These are phyloP conservation scores for Himalopsyche tibetana DNA, from an alignment of 2,888 invertebrate species.

Conservation along the genomic window DNA sequence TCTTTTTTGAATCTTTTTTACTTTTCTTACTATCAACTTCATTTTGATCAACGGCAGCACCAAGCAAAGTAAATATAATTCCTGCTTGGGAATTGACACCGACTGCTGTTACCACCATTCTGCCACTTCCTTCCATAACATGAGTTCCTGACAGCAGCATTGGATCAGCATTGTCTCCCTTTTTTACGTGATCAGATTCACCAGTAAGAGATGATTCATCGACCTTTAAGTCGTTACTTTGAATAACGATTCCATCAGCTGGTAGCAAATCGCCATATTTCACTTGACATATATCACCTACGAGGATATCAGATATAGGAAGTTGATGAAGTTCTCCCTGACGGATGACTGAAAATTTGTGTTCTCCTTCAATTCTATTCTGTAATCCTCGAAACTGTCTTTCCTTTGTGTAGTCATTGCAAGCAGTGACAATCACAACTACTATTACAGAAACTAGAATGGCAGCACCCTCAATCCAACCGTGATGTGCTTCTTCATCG, in stretches of 20 bases:
- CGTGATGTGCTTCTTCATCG: constrained; percentile 74
- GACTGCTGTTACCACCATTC: constrained; percentile 81
- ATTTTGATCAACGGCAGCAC: constrained; percentile 72
- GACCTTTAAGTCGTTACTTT: constrained; percentile 81
- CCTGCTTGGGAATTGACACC: constrained; percentile 83
- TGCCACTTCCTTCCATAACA: constrained; percentile 83
- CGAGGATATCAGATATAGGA: constrained; percentile 67
- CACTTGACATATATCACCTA: constrained; percentile 80
- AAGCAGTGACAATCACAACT: constrained; percentile 81
- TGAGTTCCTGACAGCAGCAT: constrained; percentile 78
- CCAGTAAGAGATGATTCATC: constrained; percentile 83
- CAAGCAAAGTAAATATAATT: constrained; percentile 81
- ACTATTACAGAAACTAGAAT: constrained; percentile 81
- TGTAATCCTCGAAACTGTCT: constrained; percentile 81
- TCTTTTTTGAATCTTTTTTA: constrained; percentile 68
- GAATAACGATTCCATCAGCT: constrained; percentile 81
- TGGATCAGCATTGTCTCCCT: constrained; percentile 77
- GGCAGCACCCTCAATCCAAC: constrained; percentile 82
- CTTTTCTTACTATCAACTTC: constrained; percentile 64
- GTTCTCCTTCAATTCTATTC: constrained; percentile 80
- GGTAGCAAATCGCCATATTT: constrained; percentile 80
- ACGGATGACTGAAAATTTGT: constrained; percentile 79
- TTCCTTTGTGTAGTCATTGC: constrained; percentile 83
- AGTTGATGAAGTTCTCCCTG: constrained; percentile 76
- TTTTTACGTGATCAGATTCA: constrained; percentile 83